Base-by-base conservation (phyloP, 2,113 vertebrate genomes). In the Scomber scombrus region DNA sequence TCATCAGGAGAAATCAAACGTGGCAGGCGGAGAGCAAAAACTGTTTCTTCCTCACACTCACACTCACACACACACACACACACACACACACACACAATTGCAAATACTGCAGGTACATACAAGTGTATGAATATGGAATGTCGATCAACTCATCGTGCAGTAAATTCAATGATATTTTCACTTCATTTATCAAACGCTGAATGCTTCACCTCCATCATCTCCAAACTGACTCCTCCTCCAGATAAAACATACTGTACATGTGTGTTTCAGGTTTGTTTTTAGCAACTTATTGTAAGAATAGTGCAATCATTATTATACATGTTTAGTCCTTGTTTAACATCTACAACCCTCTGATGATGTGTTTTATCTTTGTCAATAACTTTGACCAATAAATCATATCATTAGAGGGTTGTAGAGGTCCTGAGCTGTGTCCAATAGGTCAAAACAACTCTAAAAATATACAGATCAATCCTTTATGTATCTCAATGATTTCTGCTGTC, bases 1-100 rank as follows among this genome's bases (percentile, higher is more conserved):
- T 82, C 82, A 84, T 85, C 82, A 79, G 78, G 43, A 66, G 51
- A 70, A 84, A 82, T 77, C 84, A 85, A 55, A 81, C 5, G 47
- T 83, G 74, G 70, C 74, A 60, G 78, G 73, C 8, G 21, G 7
- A 34, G 51, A 62, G 56, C 21, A 3, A 55, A 61, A 69, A 68
- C 10, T 19, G 40, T 26, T 51, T 26, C 23, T 3, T 18, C 11
- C 45, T 46, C 34, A n/a, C 50, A 47, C 47, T 46, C 55, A 58
- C 69, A 45, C n/a, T 50, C 56, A 57, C 58, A 65, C 12, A 34
- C 23, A 63, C 23, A 23, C 23, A 23, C 23, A 23, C 23, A 23
- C 23, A 26, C 23, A 26, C 23, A 26, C 23, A 26, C 23, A 26
- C 60, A 47, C 46, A 34, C 54, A 50, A 19, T n/a, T 23, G 61